phyloP scores from a whole-genome alignment of 2,113 vertebrate species.

The Tachuris rubrigastra region DNA sequence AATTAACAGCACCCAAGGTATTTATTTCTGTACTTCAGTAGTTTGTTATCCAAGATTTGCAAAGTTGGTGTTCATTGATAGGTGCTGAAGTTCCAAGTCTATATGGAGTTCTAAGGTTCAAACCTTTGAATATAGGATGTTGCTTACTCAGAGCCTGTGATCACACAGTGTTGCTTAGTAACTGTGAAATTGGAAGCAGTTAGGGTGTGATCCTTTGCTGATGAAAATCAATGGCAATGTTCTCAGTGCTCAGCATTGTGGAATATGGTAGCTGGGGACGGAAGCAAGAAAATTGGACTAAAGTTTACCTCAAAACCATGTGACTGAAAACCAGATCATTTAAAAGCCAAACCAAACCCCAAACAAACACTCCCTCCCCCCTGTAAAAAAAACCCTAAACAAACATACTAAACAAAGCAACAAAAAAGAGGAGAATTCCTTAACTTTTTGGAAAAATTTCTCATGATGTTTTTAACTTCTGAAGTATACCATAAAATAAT shows the following conservation, averaged over 20 bases:
- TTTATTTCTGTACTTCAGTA: not conserved
- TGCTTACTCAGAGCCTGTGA: not conserved
- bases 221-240: conserved; percentile 59
- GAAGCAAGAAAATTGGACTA: not conserved
- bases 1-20: not conserved
- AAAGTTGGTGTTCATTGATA: not conserved
- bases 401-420: not conserved
- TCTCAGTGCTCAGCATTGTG: not conserved
- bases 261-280: not conserved
- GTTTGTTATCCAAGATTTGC: not conserved
- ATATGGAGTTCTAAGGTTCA: not conserved
- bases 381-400: fast-evolving
- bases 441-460: not conserved
- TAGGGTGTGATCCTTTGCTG: conserved; percentile 45
- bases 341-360: not conserved
- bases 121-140: not conserved
- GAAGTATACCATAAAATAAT: not conserved
- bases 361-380: fast-evolving
- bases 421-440: fast-evolving
- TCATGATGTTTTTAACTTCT: not conserved
- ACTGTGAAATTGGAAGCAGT: conserved; percentile 47
- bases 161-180: conserved; percentile 38
- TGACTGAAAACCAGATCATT: not conserved
- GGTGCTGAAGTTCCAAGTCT: not conserved
- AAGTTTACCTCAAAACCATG: not conserved